A percentile compares a stretch with the other conserved stretches of the same genome.
phyloP scores from a whole-genome alignment of 2,888 invertebrate species.

The Lepidocyrtinus sp. region DNA sequence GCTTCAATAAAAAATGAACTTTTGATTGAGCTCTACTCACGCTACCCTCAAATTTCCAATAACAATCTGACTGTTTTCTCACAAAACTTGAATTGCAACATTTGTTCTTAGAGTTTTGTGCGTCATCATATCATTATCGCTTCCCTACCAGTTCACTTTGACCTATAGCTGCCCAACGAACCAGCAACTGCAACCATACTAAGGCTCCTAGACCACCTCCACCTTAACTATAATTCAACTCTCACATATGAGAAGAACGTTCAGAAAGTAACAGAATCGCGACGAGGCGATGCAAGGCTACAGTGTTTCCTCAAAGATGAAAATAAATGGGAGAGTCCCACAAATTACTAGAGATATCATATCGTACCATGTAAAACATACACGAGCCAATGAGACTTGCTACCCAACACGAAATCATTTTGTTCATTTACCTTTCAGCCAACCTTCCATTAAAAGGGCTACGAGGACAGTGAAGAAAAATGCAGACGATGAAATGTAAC shows the following conservation, averaged over 20 bases:
- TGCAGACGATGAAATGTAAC: neutral
- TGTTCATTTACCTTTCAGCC: neutral
- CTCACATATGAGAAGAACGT: too few species aligned
- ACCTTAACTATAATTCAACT: too few species aligned
- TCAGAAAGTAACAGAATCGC: neutral
- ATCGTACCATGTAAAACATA: neutral
- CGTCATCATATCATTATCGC: neutral
- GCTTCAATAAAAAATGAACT: too few species aligned
- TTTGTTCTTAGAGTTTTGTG: neutral
- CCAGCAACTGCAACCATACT: too few species aligned
- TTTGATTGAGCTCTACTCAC: too few species aligned
- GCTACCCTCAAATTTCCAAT: too few species aligned
- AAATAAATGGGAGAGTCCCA: neutral
- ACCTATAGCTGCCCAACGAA: neutral
- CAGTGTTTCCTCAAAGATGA: neutral
- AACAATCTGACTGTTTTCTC: neutral
- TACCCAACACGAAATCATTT: neutral
- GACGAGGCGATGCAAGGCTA: neutral
- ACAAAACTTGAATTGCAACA: neutral
- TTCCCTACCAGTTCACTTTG: neutral
- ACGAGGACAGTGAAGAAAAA: neutral
- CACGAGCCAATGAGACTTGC: neutral
- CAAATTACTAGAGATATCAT: neutral
- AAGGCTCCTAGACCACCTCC: too few species aligned
- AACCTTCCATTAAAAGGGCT: neutral